Evolutionary conservation across 1,140 invertebrate species (phyloP).

Genomic region (Drosophila pallidifrons): DNA sequence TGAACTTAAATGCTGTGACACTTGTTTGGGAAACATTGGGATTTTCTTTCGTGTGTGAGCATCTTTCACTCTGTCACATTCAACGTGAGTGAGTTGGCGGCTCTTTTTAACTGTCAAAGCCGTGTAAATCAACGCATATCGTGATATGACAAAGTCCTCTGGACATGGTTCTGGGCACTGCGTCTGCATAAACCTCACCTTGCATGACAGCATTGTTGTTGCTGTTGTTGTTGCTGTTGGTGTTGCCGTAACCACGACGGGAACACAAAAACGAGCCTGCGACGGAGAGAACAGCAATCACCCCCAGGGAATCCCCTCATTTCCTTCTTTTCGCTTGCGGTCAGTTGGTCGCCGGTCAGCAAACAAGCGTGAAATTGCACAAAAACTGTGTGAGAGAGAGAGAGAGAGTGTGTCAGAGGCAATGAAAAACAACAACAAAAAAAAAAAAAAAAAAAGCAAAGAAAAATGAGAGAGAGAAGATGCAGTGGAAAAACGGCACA

Average conservation of each 20-base stretch:
- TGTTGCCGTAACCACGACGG: conserved; percentile 29
- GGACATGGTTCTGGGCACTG: background rate
- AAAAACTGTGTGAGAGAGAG: conserved; percentile 61
- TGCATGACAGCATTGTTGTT: conserved; percentile 37
- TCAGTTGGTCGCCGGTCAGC: conserved; percentile 70
- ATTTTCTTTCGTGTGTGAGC: background rate
- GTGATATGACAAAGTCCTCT: conserved; percentile 8
- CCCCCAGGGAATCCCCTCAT: background rate
- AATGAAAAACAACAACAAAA: background rate
- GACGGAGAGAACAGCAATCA: background rate
- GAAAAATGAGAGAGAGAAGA: conserved; percentile 4
- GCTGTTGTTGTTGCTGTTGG: too few species aligned
- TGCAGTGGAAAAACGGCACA: conserved; percentile 37
- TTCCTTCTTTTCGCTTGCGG: conserved; percentile 65
- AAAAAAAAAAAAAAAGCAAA: background rate
- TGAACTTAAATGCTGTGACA: too few species aligned
- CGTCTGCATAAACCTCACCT: conserved; percentile 21
- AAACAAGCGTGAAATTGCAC: conserved; percentile 83
- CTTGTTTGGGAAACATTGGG: too few species aligned
- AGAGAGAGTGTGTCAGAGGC: background rate
- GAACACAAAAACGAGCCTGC: conserved; percentile 18
- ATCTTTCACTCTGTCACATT: background rate
- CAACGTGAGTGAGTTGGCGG: conserved; percentile 15
- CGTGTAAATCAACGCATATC: conserved; percentile 21
- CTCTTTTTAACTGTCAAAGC: conserved; percentile 3